Conservation (phyloP, 2,113 vertebrate genomes). For the Genyomyrus donnyi region DNA sequence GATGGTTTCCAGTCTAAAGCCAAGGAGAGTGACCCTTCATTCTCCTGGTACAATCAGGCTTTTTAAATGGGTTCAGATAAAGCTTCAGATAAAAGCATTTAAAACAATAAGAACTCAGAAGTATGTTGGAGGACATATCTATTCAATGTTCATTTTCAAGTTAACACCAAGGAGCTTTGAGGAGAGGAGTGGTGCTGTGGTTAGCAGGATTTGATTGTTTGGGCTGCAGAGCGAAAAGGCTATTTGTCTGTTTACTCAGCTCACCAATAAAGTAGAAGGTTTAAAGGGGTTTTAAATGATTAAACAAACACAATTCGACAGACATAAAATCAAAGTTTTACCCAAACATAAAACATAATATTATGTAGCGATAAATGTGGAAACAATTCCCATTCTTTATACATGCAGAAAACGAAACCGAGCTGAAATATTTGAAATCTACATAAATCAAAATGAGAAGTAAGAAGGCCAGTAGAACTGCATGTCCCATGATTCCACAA, state of each 20-base stretch:
- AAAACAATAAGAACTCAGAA: background rate
- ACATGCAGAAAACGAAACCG: background rate
- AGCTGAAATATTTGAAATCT: background rate
- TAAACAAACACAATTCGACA: background rate
- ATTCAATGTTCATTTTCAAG: background rate
- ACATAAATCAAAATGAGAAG: background rate
- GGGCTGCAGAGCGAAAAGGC: background rate
- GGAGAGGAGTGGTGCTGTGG: background rate
- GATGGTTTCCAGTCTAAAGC: background rate
- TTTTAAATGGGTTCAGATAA: background rate
- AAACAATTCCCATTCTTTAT: background rate
- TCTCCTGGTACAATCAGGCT: background rate
- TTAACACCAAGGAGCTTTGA: background rate
- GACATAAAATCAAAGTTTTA: background rate
- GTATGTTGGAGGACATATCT: background rate
- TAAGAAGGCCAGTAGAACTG: slow-evolving; percentile 30
- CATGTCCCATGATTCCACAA: slow-evolving; percentile 39
- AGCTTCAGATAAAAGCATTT: background rate
- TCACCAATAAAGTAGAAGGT: background rate
- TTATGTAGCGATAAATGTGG: background rate
- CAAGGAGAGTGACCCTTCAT: background rate
- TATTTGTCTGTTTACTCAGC: background rate
- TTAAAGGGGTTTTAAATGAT: background rate
- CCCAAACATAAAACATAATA: background rate
- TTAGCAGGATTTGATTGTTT: background rate